A percentile compares a stretch with the other conserved stretches of the same genome.
Conservation (phyloP, 2,888 invertebrate genomes). For the Craniophora ligustri region DNA sequence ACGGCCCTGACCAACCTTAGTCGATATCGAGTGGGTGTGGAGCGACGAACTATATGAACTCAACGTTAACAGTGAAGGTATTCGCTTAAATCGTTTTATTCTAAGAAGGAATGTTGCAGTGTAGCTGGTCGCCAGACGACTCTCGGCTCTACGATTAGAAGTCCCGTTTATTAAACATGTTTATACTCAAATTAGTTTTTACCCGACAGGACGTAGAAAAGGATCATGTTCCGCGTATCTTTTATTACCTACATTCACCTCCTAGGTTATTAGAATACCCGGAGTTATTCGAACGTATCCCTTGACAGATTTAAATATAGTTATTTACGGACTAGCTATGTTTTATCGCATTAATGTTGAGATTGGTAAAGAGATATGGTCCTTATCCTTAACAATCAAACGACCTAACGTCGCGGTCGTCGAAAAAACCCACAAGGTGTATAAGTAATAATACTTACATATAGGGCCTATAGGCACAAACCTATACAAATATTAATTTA, state of each 20-base stretch:
- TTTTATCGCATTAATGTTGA: too few relatives aligned
- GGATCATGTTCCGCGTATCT: neutral
- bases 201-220: neutral
- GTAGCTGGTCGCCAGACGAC: constrained; percentile 42
- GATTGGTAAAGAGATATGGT: too few relatives aligned
- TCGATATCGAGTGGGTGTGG: constrained; percentile 59
- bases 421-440: too few relatives aligned
- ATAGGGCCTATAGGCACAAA: too few relatives aligned
- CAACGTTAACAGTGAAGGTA: constrained; percentile 42
- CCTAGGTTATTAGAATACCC: too few relatives aligned
- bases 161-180: constrained; percentile 2
- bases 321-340: too few relatives aligned
- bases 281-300: too few relatives aligned
- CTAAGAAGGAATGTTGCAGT: constrained; percentile 53
- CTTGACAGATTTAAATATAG: too few relatives aligned
- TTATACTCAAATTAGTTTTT: neutral
- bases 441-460: too few relatives aligned
- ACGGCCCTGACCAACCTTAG: constrained; percentile 64
- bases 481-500: too few relatives aligned
- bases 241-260: neutral
- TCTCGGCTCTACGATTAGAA: constrained; percentile 6
- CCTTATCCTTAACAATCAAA: too few relatives aligned
- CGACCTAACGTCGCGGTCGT: too few relatives aligned
- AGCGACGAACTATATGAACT: constrained; percentile 46
- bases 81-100: constrained; percentile 30